These are phyloP conservation scores for Ectobius pallidus DNA, from an alignment of 2,888 invertebrate genomes.

Conservation along the genomic window DNA sequence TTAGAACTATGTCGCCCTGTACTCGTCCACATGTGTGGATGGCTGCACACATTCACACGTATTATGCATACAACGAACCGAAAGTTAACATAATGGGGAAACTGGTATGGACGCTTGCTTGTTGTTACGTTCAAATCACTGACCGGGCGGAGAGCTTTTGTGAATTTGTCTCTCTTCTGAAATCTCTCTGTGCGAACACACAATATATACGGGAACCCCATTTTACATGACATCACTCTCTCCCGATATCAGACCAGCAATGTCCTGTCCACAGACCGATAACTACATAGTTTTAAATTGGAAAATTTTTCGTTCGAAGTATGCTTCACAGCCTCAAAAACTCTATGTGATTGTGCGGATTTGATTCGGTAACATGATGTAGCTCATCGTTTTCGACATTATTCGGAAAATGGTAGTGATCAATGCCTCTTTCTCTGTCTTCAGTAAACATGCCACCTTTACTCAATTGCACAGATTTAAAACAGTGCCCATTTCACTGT, in stretches of 20 bases:
- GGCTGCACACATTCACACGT: background rate
- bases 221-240: conserved; percentile 6
- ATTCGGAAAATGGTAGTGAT: too few species aligned
- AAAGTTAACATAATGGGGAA: conserved; percentile 2
- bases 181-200: background rate
- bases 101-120: background rate
- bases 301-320: background rate
- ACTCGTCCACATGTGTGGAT: background rate
- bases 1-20: conserved; percentile 1
- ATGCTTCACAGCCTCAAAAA: background rate
- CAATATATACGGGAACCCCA: background rate
- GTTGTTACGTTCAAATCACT: conserved; percentile 13
- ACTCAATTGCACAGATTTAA: background rate
- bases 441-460: background rate
- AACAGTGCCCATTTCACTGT: too few species aligned
- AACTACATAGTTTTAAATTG: background rate
- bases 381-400: too few species aligned
- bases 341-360: too few species aligned
- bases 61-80: background rate
- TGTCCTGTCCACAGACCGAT: conserved; percentile 1
- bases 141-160: background rate
- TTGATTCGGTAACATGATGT: too few species aligned
- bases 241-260: background rate
- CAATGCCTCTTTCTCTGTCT: too few species aligned
- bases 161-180: background rate